Conservation (phyloP, 2,888 invertebrate species). For the Norana najaformis region DNA sequence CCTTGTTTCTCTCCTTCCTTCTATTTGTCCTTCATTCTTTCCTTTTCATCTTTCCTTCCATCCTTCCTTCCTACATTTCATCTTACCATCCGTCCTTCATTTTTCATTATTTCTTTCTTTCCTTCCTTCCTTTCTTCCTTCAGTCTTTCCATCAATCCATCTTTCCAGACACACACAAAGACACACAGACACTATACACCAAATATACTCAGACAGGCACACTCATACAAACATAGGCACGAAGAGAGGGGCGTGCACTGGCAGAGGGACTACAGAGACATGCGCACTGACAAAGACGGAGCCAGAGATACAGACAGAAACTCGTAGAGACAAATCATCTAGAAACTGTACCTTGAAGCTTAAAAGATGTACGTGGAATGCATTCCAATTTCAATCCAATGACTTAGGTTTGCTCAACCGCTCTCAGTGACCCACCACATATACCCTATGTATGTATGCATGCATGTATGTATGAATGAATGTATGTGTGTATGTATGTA, state of each 20-base stretch:
- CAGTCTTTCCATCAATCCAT: not conserved
- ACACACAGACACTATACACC: too few species aligned
- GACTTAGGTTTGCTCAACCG: not conserved
- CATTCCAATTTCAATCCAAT: not conserved
- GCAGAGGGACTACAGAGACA: too few species aligned
- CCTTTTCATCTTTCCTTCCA: not conserved
- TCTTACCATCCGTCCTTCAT: too few species aligned
- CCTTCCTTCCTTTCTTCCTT: not conserved
- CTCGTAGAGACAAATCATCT: not conserved
- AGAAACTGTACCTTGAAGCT: not conserved
- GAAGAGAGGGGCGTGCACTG: too few species aligned
- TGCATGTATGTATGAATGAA: too few species aligned
- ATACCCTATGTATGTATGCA: too few species aligned
- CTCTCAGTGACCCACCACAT: not conserved
- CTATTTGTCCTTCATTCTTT: not conserved
- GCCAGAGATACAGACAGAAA: not conserved
- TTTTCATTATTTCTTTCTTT: too few species aligned
- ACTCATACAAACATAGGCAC: too few species aligned
- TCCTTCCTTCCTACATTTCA: not conserved
- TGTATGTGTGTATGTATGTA: not conserved
- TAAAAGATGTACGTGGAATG: not conserved
- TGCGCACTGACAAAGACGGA: not conserved
- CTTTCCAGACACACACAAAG: not conserved
- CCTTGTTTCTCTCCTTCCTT: not conserved
- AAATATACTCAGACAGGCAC: too few species aligned